Percentiles rank a stretch among this genome's conserved stretches.
phyloP scores from a whole-genome alignment of 2,113 vertebrate species.

The Dromaius novaehollandiae region DNA sequence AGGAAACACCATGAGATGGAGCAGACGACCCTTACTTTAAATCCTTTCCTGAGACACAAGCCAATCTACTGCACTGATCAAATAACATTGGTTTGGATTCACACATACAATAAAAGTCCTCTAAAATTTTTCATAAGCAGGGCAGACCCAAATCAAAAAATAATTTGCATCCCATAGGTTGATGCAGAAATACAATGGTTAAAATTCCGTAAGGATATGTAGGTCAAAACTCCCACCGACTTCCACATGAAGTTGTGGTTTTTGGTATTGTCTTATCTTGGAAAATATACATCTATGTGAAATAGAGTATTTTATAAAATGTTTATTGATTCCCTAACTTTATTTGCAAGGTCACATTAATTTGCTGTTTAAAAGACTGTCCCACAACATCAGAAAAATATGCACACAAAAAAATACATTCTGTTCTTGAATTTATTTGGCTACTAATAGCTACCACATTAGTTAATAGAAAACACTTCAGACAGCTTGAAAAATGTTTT shows the following conservation, averaged over 20 bases:
- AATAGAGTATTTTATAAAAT: background rate
- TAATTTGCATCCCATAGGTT: background rate
- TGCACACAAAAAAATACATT: slow-evolving; percentile 10
- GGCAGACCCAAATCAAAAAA: background rate
- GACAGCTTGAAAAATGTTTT: slow-evolving; percentile 17
- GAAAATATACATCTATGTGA: background rate
- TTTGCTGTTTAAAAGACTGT: background rate
- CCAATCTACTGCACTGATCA: background rate
- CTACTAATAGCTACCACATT: background rate
- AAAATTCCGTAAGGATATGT: background rate
- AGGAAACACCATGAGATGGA: background rate
- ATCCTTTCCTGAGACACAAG: background rate
- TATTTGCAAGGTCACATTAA: background rate
- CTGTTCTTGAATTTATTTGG: background rate
- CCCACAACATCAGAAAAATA: background rate
- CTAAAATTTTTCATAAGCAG: background rate
- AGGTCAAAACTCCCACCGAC: background rate
- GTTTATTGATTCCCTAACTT: slow-evolving; percentile 9
- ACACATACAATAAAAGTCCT: background rate
- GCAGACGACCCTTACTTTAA: background rate
- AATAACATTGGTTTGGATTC: background rate
- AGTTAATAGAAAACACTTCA: background rate
- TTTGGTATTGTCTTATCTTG: background rate
- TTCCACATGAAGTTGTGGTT: background rate
- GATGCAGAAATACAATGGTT: background rate